Evolutionary conservation across 2,113 vertebrate genomes (phyloP).

Genomic region (Tiliqua scincoides): DNA sequence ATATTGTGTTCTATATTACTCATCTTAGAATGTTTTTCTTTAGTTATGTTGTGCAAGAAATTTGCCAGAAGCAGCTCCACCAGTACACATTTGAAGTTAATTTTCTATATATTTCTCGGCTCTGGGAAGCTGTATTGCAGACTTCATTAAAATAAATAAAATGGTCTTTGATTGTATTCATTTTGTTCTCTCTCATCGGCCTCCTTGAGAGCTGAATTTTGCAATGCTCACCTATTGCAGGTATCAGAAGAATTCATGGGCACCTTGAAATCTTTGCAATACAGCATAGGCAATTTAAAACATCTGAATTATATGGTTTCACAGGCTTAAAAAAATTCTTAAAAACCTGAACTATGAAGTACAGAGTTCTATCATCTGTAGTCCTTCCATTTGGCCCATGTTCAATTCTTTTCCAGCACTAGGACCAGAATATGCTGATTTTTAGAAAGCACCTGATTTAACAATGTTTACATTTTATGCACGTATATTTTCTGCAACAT

Average conservation of each 20-base stretch:
- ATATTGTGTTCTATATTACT: neutral
- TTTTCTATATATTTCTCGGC: constrained; percentile 30
- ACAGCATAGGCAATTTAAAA: constrained; percentile 17
- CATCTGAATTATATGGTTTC: neutral
- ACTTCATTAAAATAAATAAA: constrained; percentile 3
- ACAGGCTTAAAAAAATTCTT: neutral
- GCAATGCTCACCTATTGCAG: constrained; percentile 18
- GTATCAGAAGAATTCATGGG: neutral
- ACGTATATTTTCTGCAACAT: neutral
- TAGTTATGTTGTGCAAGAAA: constrained; percentile 46
- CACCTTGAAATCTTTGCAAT: neutral
- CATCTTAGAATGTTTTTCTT: neutral
- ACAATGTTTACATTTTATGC: neutral
- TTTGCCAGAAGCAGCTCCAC: constrained; percentile 44
- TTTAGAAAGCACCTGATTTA: neutral
- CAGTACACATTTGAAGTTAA: constrained; percentile 29
- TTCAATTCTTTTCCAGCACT: neutral
- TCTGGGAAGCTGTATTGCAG: constrained; percentile 32
- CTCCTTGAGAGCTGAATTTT: constrained; percentile 32
- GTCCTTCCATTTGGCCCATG: neutral
- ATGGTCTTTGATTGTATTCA: constrained; percentile 47
- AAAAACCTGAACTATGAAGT: neutral
- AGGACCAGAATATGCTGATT: neutral
- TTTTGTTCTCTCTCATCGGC: constrained; percentile 51
- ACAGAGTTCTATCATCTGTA: neutral